Conservation (phyloP, 2,113 vertebrate species). For the Noturus placidus region DNA sequence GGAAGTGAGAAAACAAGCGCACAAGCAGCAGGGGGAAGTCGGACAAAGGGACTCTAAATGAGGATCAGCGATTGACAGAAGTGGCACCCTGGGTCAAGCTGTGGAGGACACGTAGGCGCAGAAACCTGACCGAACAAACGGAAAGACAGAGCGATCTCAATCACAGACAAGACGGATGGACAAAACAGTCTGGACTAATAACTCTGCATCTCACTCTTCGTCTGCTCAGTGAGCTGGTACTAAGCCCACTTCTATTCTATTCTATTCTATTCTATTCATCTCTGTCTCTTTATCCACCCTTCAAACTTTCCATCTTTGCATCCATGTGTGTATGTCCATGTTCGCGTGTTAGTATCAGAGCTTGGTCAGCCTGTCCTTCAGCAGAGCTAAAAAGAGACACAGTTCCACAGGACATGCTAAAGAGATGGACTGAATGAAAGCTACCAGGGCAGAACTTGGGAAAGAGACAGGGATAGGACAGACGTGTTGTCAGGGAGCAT, state of each 20-base stretch:
- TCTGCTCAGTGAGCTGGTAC: slow-evolving; percentile 7
- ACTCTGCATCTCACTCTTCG: slow-evolving; percentile 29
- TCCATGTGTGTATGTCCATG: not conserved
- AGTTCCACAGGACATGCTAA: slow-evolving; percentile 8
- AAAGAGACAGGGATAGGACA: slow-evolving; percentile 7
- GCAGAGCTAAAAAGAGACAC: slow-evolving; percentile 16
- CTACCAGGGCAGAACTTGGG: not conserved
- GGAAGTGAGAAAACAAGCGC: slow-evolving; percentile 23
- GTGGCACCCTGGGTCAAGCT: not conserved
- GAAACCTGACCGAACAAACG: not conserved
- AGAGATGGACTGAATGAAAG: slow-evolving; percentile 14
- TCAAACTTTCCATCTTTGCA: slow-evolving; percentile 13
- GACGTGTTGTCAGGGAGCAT: not conserved
- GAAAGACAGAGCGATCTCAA: not conserved
- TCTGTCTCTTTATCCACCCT: not conserved
- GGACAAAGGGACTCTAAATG: not conserved
- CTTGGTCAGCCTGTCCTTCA: not conserved
- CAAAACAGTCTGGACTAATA: not conserved
- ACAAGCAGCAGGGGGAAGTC: not conserved
- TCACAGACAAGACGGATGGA: not conserved
- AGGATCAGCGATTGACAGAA: not conserved
- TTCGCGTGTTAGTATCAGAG: not conserved
- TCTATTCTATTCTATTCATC: not conserved
- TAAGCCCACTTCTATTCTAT: slow-evolving; percentile 10
- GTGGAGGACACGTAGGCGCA: not conserved